Evolutionary conservation across 2,797 vertebrate species (phyloP).

Genomic region (Cyclopterus lumpus): DNA sequence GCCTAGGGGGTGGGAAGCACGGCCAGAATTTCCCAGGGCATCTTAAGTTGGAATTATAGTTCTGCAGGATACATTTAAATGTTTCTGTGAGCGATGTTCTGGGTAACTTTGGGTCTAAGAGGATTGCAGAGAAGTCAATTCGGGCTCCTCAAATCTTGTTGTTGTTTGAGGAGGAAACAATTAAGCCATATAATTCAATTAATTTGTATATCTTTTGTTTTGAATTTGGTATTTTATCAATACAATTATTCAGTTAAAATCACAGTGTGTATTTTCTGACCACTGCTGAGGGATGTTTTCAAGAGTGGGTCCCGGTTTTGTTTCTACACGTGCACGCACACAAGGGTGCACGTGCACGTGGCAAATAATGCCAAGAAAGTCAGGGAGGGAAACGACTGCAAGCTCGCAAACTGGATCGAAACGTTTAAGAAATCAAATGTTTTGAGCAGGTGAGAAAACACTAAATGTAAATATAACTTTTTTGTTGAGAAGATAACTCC

Average conservation of each 20-base stretch:
- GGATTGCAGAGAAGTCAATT: background rate
- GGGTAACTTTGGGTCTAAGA: constrained; percentile 2
- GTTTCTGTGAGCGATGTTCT: constrained; percentile 24
- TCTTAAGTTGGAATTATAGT: constrained; percentile 40
- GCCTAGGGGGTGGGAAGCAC: constrained; percentile 27
- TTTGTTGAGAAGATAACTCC: background rate
- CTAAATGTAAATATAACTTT: background rate
- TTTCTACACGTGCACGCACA: background rate
- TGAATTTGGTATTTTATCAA: background rate
- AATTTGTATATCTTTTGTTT: background rate
- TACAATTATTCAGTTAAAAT: background rate
- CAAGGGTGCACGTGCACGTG: background rate
- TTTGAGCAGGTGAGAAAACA: background rate
- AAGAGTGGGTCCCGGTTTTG: background rate
- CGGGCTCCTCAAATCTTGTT: background rate
- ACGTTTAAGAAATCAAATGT: background rate
- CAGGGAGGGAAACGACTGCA: background rate
- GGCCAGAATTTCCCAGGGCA: constrained; percentile 61
- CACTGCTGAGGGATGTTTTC: background rate
- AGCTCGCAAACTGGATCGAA: background rate
- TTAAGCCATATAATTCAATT: background rate
- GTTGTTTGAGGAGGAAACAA: background rate
- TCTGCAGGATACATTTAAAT: constrained; percentile 36
- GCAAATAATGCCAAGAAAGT: background rate
- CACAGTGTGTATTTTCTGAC: background rate